Base-by-base conservation (phyloP, 2,797 vertebrate species). In the Phrynocephalus guinanensis region DNA sequence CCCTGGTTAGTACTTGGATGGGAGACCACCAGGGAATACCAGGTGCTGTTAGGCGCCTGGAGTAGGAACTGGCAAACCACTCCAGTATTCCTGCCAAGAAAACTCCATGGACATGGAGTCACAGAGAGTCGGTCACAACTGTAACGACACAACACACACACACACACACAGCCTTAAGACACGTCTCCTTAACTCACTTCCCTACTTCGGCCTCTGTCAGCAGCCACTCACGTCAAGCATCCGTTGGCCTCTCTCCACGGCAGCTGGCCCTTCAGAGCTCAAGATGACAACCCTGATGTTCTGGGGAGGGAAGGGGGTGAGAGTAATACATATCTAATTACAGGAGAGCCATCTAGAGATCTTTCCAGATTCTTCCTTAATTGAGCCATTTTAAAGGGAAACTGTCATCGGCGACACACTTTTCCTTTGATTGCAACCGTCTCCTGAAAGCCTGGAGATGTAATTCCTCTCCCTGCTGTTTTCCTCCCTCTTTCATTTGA, bases 351-450 rank as follows among this genome's bases (percentile, higher is more conserved):
- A 87, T 63, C 82, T 71, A 84, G 26, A 90, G 82, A 81, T 80
- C 89, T 90, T 90, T 87, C 82, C 88, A 76, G 88, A 80, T 83
- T 79, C 82, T 84, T 90, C 82, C 85, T 90, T 90, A 87, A 87
- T 81, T 82, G 82, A 87, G 89, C 78, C 82, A 86, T 82, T 84
- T 84, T 87, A 81, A 71, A 71, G 78, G 77, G 86, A 71, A 90
- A 87, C 82, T 77, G 82, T 87, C 88, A 90, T 84, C 80, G 0
- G n/a, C 77, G n/a, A 56, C 88, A 87, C 85, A 81, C 30, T 87
- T 80, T 71, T 76, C 48, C 1, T 79, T 80, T 87, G 82, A 84
- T 81, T 90, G 82, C 85, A 60, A 75, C 60, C 72, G 33, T 84
- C 82, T 87, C 28, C 38, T 66, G n/a, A 76, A 67, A 89, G 88